Evolutionary conservation across 2,797 vertebrate species (phyloP), one percentile per base, ranked within the genome.

Genomic region (Arremon brunneinucha): DNA sequence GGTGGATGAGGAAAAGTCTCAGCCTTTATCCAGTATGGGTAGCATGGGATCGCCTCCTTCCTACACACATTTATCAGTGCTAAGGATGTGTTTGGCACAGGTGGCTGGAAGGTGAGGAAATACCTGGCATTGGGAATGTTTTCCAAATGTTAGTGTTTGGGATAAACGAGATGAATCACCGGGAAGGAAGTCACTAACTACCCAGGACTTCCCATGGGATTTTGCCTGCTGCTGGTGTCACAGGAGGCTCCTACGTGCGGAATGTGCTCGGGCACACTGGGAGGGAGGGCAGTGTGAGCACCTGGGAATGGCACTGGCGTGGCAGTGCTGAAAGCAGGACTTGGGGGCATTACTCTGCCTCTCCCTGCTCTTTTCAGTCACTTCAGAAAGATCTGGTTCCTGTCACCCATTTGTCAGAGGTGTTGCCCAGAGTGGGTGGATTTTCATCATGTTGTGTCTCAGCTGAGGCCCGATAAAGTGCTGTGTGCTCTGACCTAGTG

Each of bases 101-200:
- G 87, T 95, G 90, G 82, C 85, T 95, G 89, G 94, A 87, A 95
- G 95, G 95, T 97, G 94, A 95, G 84, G 94, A 96, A 97, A 96
- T 94, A 96, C 70, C 94, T 96, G 94, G 94, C 91, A 93, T 91
- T 90, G 11, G 14, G 77, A 82, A 62, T 96, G 91, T 96, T 96
- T 96, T 96, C 92, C 44, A 14, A 94, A 59, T 93, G 67, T 94
- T 92, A 76, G 2, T 91, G 90, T 94, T 95, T 88, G 87, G 91
- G 87, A 94, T 96, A 93, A 95, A 92, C 0, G 93, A 85, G 92
- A 86, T 96, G 97, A 97, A 94, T 96, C 94, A 94, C 89, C 6
- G 6, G 82, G 89, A 95, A 90, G 92, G 93, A 96, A 97, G 63
- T 93, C 64, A 75, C 81, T 94, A 72, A 81, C 90, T 94, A 9